Evolutionary conservation across 2,888 invertebrate species (phyloP).

Genomic region (Andrena fulva): DNA sequence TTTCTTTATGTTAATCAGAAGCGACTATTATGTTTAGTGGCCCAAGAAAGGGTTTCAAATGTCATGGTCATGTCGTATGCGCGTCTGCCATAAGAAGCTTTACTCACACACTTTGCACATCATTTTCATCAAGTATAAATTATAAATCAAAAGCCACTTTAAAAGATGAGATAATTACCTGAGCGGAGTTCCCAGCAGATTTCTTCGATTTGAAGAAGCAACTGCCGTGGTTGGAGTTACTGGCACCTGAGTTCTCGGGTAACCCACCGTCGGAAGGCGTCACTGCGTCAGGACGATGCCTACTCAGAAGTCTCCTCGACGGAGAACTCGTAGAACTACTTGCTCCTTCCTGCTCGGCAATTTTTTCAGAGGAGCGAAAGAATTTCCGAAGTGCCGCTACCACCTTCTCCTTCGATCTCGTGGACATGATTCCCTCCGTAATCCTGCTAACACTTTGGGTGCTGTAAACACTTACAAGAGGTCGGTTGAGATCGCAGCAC

Average conservation of each 20-base stretch:
- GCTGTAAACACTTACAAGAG: background rate
- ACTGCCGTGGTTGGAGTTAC: slow-evolving; percentile 72
- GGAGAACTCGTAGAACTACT: slow-evolving; percentile 88
- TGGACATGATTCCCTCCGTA: slow-evolving; percentile 87
- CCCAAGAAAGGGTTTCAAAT: too few relatives aligned
- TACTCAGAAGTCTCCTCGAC: slow-evolving; percentile 85
- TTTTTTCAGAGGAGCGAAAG: slow-evolving; percentile 90
- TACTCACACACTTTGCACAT: too few relatives aligned
- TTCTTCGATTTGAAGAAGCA: slow-evolving; percentile 82
- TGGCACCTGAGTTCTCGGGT: slow-evolving; percentile 78
- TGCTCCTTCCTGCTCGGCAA: slow-evolving; percentile 78
- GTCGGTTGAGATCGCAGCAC: background rate
- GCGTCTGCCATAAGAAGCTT: too few relatives aligned
- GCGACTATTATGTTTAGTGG: too few relatives aligned
- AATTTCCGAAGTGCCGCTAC: slow-evolving; percentile 92
- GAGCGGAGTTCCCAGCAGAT: slow-evolving; percentile 71
- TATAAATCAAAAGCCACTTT: background rate
- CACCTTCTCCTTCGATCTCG: slow-evolving; percentile 93
- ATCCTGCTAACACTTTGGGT: background rate
- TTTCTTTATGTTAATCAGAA: too few relatives aligned
- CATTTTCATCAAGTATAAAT: background rate
- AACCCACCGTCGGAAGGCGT: slow-evolving; percentile 80
- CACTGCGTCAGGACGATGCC: slow-evolving; percentile 81
- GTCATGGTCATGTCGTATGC: too few relatives aligned
- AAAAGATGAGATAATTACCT: slow-evolving; percentile 64